Evolutionary conservation across 1,140 invertebrate genomes (phyloP).

Genomic region (Melipona quadrifasciata): DNA sequence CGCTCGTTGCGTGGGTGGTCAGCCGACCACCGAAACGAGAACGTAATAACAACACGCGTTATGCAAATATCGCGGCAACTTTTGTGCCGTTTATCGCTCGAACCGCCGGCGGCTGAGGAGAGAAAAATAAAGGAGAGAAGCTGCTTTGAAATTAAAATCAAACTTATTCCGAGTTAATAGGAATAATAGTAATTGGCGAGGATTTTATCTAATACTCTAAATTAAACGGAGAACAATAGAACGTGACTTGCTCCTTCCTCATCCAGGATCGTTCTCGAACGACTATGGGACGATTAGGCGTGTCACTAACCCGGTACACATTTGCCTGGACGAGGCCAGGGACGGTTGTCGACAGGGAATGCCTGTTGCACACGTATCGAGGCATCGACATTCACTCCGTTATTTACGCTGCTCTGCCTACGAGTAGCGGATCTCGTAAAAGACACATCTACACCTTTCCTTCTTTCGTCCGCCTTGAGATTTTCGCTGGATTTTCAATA

Average conservation of each 20-base stretch:
- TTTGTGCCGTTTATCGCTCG: not conserved
- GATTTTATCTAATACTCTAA: no score
- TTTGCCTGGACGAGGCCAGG: constrained; percentile 48
- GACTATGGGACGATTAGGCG: constrained; percentile 65
- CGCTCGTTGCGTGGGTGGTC: constrained; percentile 28
- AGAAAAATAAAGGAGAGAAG: no score
- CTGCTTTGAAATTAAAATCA: no score
- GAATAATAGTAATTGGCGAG: no score
- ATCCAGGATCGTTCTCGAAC: constrained; percentile 64
- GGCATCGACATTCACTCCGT: constrained; percentile 58
- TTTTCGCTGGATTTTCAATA: no score
- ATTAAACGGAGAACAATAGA: not conserved
- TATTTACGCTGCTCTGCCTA: constrained; percentile 62
- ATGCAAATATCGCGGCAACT: not conserved
- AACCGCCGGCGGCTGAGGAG: not conserved
- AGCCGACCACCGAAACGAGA: no score
- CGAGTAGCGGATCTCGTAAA: constrained; percentile 30
- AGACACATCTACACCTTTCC: not conserved
- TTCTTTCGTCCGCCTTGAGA: not conserved
- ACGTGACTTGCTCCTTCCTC: constrained; percentile 22
- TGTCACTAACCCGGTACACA: constrained; percentile 53
- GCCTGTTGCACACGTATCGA: constrained; percentile 66
- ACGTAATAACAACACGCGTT: not conserved
- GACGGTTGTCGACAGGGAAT: constrained; percentile 71
- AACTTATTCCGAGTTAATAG: no score